Evolutionary conservation across 30 jellyfish, hydroid and myxozoan genomes (phyloP).

Genomic region (Chironex yamaguchii): DNA sequence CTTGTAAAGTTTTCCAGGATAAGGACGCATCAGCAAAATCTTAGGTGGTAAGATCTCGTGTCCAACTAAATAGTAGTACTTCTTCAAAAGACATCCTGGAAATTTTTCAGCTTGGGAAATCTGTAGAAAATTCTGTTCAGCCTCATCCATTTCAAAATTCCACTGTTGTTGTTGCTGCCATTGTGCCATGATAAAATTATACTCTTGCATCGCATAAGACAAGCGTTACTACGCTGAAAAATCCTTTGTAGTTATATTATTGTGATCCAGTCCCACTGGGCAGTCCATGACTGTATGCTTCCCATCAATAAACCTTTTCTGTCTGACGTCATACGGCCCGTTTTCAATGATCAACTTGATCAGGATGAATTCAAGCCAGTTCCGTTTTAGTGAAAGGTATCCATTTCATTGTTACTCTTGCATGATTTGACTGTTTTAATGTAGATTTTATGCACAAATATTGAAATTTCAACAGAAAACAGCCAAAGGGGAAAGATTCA

Average conservation of each 20-base stretch:
- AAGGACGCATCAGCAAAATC: constrained; percentile 70
- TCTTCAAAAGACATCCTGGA: constrained; percentile 9
- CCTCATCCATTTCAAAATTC: constrained; percentile 50
- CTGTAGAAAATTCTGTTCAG: constrained; percentile 18
- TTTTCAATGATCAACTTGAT: no score
- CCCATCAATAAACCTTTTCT: constrained; percentile 65
- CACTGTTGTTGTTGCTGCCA: constrained; percentile 64
- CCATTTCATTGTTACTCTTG: no score
- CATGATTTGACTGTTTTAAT: no score
- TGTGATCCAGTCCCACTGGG: constrained; percentile 41
- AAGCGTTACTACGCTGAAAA: constrained; percentile 53
- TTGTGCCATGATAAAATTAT: no score
- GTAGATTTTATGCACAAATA: no score
- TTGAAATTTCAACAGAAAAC: no score
- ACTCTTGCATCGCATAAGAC: constrained; percentile 80
- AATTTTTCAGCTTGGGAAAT: constrained; percentile 32
- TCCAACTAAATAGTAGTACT: constrained; percentile 56
- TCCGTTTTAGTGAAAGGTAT: no score
- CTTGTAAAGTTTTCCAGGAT: constrained; percentile 51
- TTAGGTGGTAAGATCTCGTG: constrained; percentile 58
- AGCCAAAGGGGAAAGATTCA: no score
- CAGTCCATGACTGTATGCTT: constrained; percentile 41
- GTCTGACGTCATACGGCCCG: no score
- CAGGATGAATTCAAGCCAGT: no score
- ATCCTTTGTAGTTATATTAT: constrained; percentile 45